These are phyloP conservation scores for Chelon labrosus DNA, from an alignment of 2,797 vertebrate genomes.

Conservation along the genomic window DNA sequence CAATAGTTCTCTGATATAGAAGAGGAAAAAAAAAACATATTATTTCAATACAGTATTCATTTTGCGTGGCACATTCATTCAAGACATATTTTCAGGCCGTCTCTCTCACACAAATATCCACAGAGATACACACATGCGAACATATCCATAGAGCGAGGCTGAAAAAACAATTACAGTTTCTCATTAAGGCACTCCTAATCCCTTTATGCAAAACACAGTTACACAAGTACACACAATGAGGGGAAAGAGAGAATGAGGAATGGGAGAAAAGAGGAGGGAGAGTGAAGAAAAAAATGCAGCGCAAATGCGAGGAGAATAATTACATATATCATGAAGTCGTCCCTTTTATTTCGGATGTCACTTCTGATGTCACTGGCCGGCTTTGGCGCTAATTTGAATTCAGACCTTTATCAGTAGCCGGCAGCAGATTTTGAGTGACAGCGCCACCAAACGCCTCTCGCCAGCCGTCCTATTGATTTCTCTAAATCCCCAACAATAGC, in stretches of 20 bases:
- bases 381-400: constrained; percentile 99
- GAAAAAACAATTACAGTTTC: constrained; percentile 97
- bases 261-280: constrained; percentile 75
- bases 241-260: constrained; percentile 80
- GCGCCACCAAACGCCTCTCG: constrained; percentile 98
- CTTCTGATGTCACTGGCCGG: constrained; percentile 98
- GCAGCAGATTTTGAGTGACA: constrained; percentile 99
- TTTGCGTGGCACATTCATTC: constrained; percentile 73
- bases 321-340: constrained; percentile 99
- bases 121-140: constrained; percentile 66
- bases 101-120: constrained; percentile 63
- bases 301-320: constrained; percentile 98
- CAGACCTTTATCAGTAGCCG: constrained; percentile 99
- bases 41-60: constrained; percentile 75
- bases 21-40: constrained; percentile 46
- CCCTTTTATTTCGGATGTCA: constrained; percentile 99
- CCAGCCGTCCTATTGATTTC: constrained; percentile 99
- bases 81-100: constrained; percentile 68
- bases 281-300: constrained; percentile 65
- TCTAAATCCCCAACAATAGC: constrained; percentile 99
- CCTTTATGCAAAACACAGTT: constrained; percentile 99
- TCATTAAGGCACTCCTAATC: constrained; percentile 99
- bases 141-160: constrained; percentile 79
- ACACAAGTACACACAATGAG: constrained; percentile 99
- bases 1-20: constrained; percentile 70